Evolutionary conservation across 2,113 vertebrate species (phyloP), one percentile per base, ranked within the genome.

Genomic region (Gymnorhina tibicen): DNA sequence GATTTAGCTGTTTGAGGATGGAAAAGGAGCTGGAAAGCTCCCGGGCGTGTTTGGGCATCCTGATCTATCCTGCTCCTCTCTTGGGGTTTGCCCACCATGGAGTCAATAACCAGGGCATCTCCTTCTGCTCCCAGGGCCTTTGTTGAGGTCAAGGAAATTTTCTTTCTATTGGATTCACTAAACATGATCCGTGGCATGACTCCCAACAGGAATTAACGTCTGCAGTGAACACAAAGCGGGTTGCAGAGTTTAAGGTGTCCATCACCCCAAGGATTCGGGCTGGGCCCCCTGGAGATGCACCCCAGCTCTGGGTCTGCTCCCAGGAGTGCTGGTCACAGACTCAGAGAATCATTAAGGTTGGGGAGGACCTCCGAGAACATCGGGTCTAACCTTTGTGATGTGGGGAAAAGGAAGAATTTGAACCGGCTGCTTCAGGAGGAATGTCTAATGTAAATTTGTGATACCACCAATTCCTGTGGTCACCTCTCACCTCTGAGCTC

Each of bases 41-140:
- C 1, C 16, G 30, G 52, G 37, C 33, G 8, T 0, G 8, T 46
- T 47, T 82, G 74, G 41, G 44, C 53, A 72, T 47, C 35, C 47
- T 2, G 2, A 0, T 24, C n/a, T 37, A 6, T 55, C 39, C 39
- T 0, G 4, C 24, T n/a, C 12, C 42, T 21, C 0, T 12, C 26
- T 4, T 68, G 46, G 46, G 13, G 12, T 47, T 85, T 78, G 30
- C 2, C 33, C 46, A 62, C 37, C 33, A 1, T 1, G 16, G 9
- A 35, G 2, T 47, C 58, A 72, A 14, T 62, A 59, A 22, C 1
- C 6, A 7, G 13, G 0, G 3, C 14, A 16, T 6, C 9, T 84
- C 33, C 11, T 69, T 16, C 73, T 73, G 30, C 37, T 78, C 13
- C 52, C 32, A 49, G 56, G 33, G 23, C 5, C 27, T 72, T 72